Base-by-base conservation (phyloP, 2,113 vertebrate species). In the Gadus chalcogrammus region DNA sequence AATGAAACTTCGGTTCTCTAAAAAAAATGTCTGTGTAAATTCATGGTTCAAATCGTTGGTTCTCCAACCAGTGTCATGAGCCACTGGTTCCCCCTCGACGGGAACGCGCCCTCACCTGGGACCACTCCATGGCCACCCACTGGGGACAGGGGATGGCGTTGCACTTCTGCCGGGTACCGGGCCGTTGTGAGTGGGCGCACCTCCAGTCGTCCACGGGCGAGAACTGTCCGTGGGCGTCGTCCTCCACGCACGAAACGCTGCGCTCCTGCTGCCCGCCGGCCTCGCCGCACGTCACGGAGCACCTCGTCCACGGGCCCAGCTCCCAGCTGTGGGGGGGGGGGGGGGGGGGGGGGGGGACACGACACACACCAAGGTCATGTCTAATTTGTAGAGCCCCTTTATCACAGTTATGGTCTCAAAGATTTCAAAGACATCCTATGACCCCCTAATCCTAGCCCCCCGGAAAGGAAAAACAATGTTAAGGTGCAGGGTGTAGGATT, bases 51-150 rank as follows among this genome's bases (percentile, higher is more conserved):
- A 42, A 42, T 3, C 11, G 38, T 6, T 6, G 5, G 38, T 42
- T 6, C 11, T 1, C 11, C 38, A 42, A 4, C 38, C 38, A 42
- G 24, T 24, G 24, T 24, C 2, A 24, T 2, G 24, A 24, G 2
- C 24, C 24, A 24, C 31, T 35, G 31, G 31, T 35, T 35, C 1
- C 4, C 31, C 6, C n/a, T n/a, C 31, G 4, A 4, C 4, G 31
- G 31, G 31, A 35, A 35, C 31, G 6, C 31, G 31, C 0, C 31
- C 85, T 92, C 78, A 98, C 96, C 92, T 96, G 95, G 66, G 96
- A 98, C 96, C 96, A 98, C 63, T 97, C 95, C 95, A 97, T 94
- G 31, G 95, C 94, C 18, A 95, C 84, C 96, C 96, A 98, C 70
- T 94, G 94, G 0, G 96, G 96, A 65, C 96, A 98, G 68, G 94